Evolutionary conservation across 2,797 vertebrate species (phyloP).

Genomic region (Macroramphosus scolopax): DNA sequence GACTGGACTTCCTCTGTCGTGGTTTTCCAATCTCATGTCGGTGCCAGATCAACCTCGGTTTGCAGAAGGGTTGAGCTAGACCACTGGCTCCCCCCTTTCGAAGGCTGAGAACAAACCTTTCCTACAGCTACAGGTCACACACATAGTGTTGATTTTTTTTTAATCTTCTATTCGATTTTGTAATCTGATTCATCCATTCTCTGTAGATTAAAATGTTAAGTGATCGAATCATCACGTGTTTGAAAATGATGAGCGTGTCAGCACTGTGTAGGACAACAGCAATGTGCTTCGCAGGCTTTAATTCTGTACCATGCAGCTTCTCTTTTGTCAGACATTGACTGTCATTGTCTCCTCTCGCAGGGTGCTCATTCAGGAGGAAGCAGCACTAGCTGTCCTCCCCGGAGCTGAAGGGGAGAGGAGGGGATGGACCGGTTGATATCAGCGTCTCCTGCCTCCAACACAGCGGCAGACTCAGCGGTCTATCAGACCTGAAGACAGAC

Average conservation of each 20-base stretch:
- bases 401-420: slow-evolving; percentile 62
- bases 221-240: slow-evolving; percentile 2
- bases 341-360: slow-evolving; percentile 54
- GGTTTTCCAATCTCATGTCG: slow-evolving; percentile 75
- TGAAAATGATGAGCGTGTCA: slow-evolving; percentile 11
- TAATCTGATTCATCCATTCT: too few species aligned
- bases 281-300: slow-evolving; percentile 18
- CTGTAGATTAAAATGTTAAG: too few species aligned
- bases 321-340: slow-evolving; percentile 38
- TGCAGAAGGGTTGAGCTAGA: slow-evolving; percentile 77
- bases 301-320: slow-evolving; percentile 33
- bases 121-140: too few species aligned
- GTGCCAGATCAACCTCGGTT: slow-evolving; percentile 76
- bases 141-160: too few species aligned
- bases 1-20: slow-evolving; percentile 68
- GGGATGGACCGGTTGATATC: slow-evolving; percentile 71
- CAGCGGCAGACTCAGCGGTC: slow-evolving; percentile 19
- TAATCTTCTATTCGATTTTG: too few species aligned
- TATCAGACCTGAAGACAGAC: slow-evolving; percentile 25
- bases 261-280: slow-evolving; percentile 32
- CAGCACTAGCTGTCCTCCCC: slow-evolving; percentile 74
- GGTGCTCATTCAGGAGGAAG: slow-evolving; percentile 84
- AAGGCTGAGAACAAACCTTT: slow-evolving; percentile 71
- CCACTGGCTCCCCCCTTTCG: slow-evolving; percentile 74
- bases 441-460: slow-evolving; percentile 36